These are phyloP conservation scores for Eremobia ochroleuca DNA, from an alignment of 2,888 invertebrate genomes.

Conservation along the genomic window DNA sequence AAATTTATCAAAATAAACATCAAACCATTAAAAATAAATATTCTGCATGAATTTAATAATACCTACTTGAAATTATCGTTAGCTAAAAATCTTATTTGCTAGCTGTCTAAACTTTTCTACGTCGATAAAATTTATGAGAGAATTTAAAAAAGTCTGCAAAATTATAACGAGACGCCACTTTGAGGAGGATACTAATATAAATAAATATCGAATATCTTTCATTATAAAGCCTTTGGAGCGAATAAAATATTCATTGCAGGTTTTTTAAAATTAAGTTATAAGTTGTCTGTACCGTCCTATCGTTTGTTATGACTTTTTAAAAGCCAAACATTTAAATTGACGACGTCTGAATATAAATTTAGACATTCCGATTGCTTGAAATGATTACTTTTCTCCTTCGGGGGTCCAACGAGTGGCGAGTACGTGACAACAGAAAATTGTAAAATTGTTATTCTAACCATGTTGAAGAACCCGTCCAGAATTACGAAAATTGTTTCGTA, in stretches of 20 bases:
- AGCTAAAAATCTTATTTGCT: constrained; percentile 33
- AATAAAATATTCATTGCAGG: constrained; percentile 54
- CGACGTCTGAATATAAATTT: constrained; percentile 85
- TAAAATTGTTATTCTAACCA: constrained; percentile 89
- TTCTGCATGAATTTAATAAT: not conserved
- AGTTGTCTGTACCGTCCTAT: constrained; percentile 46
- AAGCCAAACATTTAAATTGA: constrained; percentile 84
- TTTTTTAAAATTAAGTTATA: constrained; percentile 61
- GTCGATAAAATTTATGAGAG: constrained; percentile 39
- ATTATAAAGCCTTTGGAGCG: constrained; percentile 30
- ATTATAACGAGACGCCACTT: constrained; percentile 33
- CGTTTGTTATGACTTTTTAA: constrained; percentile 75
- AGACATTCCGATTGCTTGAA: constrained; percentile 85
- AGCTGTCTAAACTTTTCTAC: constrained; percentile 36
- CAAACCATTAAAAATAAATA: too few relatives aligned
- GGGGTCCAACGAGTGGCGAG: constrained; percentile 84
- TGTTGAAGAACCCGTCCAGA: constrained; percentile 85
- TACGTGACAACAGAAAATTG: constrained; percentile 88
- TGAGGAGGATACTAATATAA: constrained; percentile 44
- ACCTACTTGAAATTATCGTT: constrained; percentile 12
- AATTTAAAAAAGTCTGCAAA: constrained; percentile 39
- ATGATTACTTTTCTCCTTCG: constrained; percentile 87
- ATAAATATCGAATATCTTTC: constrained; percentile 57
- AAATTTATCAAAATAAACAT: too few relatives aligned
- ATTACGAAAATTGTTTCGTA: constrained; percentile 88